Conservation (phyloP, 2,113 vertebrate genomes). For the Centropus unirufus region DNA sequence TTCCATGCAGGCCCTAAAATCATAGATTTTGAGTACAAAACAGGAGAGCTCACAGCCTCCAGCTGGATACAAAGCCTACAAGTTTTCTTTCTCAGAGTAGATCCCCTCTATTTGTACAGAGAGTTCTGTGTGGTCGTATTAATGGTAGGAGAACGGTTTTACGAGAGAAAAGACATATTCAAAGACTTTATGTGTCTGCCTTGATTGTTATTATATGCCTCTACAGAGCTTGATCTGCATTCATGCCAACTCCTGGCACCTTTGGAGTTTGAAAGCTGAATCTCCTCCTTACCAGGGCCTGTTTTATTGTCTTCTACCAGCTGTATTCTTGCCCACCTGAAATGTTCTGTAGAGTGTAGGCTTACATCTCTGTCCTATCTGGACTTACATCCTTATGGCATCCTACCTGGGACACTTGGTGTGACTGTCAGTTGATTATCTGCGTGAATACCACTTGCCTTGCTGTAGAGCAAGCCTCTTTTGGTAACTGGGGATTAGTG, state of each 20-base stretch:
- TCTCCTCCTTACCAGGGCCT: background rate
- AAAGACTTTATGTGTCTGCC: background rate
- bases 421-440: background rate
- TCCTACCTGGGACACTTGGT: background rate
- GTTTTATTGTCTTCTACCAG: background rate
- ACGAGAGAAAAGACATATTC: background rate
- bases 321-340: background rate
- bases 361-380: background rate
- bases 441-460: background rate
- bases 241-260: background rate
- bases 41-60: background rate
- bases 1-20: background rate
- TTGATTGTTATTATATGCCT: background rate
- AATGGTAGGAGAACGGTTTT: background rate
- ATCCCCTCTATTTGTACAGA: background rate
- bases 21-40: background rate
- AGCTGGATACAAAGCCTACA: background rate
- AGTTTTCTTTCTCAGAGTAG: background rate
- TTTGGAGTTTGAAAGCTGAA: background rate
- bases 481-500: accelerated
- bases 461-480: background rate
- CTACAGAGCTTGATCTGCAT: background rate
- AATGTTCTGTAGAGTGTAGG: background rate
- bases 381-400: background rate
- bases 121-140: background rate